phyloP scores from a whole-genome alignment of 2,113 vertebrate genomes.

The Catagonus wagneri region DNA sequence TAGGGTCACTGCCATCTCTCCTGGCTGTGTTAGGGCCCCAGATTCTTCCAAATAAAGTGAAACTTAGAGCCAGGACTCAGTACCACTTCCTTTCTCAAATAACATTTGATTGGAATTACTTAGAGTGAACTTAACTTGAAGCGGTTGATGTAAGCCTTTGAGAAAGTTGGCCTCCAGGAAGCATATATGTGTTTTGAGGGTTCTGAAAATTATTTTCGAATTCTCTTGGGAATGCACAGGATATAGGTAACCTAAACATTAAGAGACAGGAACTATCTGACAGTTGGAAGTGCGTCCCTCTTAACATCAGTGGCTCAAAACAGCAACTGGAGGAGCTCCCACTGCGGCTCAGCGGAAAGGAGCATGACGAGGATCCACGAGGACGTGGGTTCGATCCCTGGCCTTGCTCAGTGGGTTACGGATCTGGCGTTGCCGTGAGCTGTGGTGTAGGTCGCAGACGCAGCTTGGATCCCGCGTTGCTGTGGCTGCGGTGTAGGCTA shows the following conservation, averaged over 20 bases:
- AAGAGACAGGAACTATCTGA: constrained; percentile 15
- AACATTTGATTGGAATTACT: constrained; percentile 53
- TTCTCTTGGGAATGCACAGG: constrained; percentile 48
- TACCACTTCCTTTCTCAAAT: constrained; percentile 48
- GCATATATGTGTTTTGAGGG: neutral
- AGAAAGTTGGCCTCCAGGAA: constrained; percentile 46
- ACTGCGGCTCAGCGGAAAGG: too few relatives aligned
- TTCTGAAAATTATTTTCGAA: constrained; percentile 51
- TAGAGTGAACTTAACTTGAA: constrained; percentile 51
- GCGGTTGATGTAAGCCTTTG: constrained; percentile 63
- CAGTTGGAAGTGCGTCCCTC: neutral
- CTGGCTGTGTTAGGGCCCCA: neutral
- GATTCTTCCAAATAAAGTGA: constrained; percentile 39
- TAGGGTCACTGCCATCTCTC: neutral
- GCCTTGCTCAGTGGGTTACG: too few relatives aligned
- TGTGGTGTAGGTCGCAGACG: too few relatives aligned
- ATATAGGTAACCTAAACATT: neutral
- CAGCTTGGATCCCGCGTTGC: too few relatives aligned
- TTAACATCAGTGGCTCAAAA: constrained; percentile 16
- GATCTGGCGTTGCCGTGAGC: too few relatives aligned
- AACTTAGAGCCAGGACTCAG: constrained; percentile 47
- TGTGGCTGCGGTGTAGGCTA: too few relatives aligned
- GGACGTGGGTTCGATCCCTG: too few relatives aligned
- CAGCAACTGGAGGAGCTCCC: neutral
- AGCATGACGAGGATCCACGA: too few relatives aligned